Conservation (phyloP, 1,140 invertebrate genomes). For the Streblospio benedicti region DNA sequence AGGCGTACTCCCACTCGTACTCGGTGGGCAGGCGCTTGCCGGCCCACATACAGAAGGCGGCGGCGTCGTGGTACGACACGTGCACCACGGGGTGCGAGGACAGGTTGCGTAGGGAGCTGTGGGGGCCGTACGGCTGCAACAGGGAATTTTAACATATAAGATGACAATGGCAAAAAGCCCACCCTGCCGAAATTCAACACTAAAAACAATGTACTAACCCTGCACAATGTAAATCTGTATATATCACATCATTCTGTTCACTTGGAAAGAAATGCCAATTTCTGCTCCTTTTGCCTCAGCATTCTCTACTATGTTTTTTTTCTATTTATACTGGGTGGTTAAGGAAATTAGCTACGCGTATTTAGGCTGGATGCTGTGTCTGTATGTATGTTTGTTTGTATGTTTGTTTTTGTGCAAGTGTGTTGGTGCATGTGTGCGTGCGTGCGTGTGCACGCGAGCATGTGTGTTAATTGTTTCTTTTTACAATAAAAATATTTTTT, state of each 20-base stretch:
- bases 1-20: slow-evolving; percentile 45
- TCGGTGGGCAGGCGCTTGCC: slow-evolving; percentile 43
- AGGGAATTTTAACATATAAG: neutral
- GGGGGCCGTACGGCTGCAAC: slow-evolving; percentile 39
- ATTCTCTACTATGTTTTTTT: neutral
- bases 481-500: neutral
- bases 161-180: neutral
- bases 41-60: slow-evolving; percentile 35
- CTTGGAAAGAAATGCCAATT: neutral
- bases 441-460: no score
- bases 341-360: no score
- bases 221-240: neutral
- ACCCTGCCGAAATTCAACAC: neutral
- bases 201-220: neutral
- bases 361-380: no score
- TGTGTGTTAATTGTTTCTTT: no score
- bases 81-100: slow-evolving; percentile 41
- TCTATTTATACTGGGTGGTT: neutral
- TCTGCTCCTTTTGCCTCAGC: neutral
- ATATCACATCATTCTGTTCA: neutral
- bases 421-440: no score
- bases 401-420: no score
- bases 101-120: slow-evolving; percentile 24
- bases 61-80: slow-evolving; percentile 41
- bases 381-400: no score